Evolutionary conservation across 64 coral and sea anemone species (phyloP).

Genomic region (Montipora sp.): DNA sequence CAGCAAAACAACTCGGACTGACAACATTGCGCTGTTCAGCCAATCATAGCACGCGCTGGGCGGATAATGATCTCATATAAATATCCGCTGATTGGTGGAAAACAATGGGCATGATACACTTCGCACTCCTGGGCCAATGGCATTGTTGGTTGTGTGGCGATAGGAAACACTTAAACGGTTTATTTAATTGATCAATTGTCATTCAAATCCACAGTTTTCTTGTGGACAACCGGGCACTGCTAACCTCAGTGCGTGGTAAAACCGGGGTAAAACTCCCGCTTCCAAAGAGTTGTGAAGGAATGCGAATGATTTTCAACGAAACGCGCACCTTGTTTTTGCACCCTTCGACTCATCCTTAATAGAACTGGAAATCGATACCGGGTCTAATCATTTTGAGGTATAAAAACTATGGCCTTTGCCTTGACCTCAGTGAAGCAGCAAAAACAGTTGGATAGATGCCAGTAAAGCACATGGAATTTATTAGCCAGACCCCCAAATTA

Average conservation of each 20-base stretch:
- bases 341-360: not conserved
- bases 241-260: not conserved
- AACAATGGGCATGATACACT: constrained; percentile 84
- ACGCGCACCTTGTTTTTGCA: not conserved
- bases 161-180: constrained; percentile 98
- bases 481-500: constrained; percentile 18
- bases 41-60: constrained; percentile 74
- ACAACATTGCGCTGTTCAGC: constrained; percentile 62
- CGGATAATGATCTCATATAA: constrained; percentile 83
- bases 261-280: not conserved
- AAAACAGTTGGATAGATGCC: constrained; percentile 62
- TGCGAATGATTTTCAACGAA: constrained; percentile 3
- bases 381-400: not conserved
- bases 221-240: constrained; percentile 22
- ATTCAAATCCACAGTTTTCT: constrained; percentile 83
- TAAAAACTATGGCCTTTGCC: not conserved
- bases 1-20: constrained; percentile 85
- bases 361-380: not conserved
- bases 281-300: constrained; percentile 14
- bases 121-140: constrained; percentile 90
- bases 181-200: constrained; percentile 99
- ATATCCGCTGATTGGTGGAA: constrained; percentile 94
- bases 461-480: constrained; percentile 78
- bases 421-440: constrained; percentile 2
- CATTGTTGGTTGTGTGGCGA: constrained; percentile 88